phyloP scores from a whole-genome alignment of 2,113 vertebrate genomes.

The Speoplatyrhinus poulsoni region DNA sequence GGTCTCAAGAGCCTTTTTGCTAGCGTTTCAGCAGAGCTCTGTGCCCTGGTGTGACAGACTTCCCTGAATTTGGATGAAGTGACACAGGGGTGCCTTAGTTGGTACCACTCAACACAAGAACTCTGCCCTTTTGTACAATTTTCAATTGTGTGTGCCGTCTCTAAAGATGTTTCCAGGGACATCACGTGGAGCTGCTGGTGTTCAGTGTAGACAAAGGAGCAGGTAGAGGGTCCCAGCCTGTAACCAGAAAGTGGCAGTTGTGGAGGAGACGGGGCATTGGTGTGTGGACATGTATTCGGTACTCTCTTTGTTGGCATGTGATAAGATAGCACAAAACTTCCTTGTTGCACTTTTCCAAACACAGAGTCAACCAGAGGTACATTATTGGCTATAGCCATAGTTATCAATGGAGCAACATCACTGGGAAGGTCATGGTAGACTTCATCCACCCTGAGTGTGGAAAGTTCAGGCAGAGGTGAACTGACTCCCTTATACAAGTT shows the following conservation, averaged over 20 bases:
- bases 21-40: constrained; percentile 6
- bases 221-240: background rate
- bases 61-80: constrained; percentile 17
- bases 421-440: background rate
- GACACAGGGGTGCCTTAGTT: background rate
- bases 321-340: constrained; percentile 15
- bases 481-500: background rate
- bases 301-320: background rate
- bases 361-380: constrained; percentile 1
- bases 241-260: background rate
- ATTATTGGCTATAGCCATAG: constrained; percentile 4
- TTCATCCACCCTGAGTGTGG: background rate
- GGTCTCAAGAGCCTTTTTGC: constrained; percentile 1
- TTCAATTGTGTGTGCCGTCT: background rate
- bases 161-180: background rate
- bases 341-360: constrained; percentile 15
- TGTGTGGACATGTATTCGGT: background rate
- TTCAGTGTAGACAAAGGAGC: background rate
- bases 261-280: background rate
- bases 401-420: background rate
- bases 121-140: constrained; percentile 5
- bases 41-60: constrained; percentile 15
- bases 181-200: background rate
- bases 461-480: background rate
- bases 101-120: constrained; percentile 11